Base-by-base conservation (phyloP, 2,797 vertebrate genomes). In the Phataginus tetradactyla region DNA sequence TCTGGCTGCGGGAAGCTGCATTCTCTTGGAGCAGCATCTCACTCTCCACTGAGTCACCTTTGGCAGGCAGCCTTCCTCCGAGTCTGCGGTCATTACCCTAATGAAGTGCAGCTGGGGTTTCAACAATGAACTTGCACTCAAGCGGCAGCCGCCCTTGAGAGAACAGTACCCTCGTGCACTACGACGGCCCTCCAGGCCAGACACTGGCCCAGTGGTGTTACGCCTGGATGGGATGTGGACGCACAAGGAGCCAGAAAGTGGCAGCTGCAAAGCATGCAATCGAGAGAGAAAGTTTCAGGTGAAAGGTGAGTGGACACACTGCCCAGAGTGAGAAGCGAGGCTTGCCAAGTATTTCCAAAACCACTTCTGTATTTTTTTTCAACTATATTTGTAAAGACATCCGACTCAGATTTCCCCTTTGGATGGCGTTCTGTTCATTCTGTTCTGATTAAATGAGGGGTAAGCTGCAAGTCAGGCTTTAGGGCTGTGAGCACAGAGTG, bases 81-180 rank as follows among this genome's bases (percentile, higher is more conserved):
- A 91, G 88, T 85, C 83, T 85, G 91, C 7, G 2, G 79, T 96
- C 91, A 85, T 96, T 95, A 88, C 91, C 63, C 96, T 96, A 96
- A 97, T 94, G 86, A 97, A 95, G 96, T 86, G 81, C 95, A 96
- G 92, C 97, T 98, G 97, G 94, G 86, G 21, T 53, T 86, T 53
- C 0, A 7, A 97, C 96, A 96, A 97, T 95, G 91, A 81, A 42
- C 75, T 93, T 86, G 86, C 78, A 83, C 83, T 96, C 80, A 27
- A 97, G 92, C 75, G 86, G 86, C 66, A 80, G 64, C 86, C 42
- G 3, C 66, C 92, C 92, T 94, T 95, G 68, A 80, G 94, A 94
- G 90, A 93, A 92, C 85, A 69, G 88, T 83, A 53, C 64, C 69
- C 92, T 93, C 87, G 20, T 7, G 32, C 13, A 4, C 20, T 53